Percentiles rank a stretch among this genome's conserved stretches.
Evolutionary conservation across 2,113 vertebrate species (phyloP).

Genomic region (Stigmatopora argus): DNA sequence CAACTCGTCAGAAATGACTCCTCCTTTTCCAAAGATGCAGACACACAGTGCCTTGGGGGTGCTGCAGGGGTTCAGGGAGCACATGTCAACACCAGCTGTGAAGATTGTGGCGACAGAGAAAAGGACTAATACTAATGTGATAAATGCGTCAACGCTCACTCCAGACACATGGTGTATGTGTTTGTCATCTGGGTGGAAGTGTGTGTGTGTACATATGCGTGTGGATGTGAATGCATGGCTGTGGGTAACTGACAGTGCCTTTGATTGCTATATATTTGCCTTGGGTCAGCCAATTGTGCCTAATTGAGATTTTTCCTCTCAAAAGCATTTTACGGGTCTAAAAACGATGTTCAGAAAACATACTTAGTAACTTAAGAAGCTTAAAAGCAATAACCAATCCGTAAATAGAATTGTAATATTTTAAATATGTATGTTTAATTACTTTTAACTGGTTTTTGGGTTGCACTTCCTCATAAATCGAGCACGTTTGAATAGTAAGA

Average conservation of each 20-base stretch:
- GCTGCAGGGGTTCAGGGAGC: slow-evolving; percentile 46
- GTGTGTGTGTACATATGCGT: neutral
- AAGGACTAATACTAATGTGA: slow-evolving; percentile 74
- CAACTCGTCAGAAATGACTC: slow-evolving; percentile 26
- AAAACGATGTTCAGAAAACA: neutral
- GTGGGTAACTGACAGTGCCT: neutral
- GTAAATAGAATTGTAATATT: neutral
- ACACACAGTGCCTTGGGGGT: slow-evolving; percentile 44
- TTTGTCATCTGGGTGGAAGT: slow-evolving; percentile 24
- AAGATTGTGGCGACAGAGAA: slow-evolving; percentile 63
- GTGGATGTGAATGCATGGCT: too few species aligned
- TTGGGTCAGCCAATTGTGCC: slow-evolving; percentile 19
- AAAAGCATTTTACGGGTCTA: slow-evolving; percentile 13
- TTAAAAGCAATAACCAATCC: neutral
- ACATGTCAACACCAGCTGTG: slow-evolving; percentile 64
- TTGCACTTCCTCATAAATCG: too few species aligned
- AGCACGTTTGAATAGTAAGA: too few species aligned
- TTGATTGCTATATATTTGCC: slow-evolving; percentile 22
- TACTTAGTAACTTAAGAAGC: neutral
- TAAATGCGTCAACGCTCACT: slow-evolving; percentile 70
- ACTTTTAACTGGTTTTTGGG: too few species aligned
- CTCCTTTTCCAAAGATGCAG: slow-evolving; percentile 7
- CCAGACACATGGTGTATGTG: slow-evolving; percentile 42
- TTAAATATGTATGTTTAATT: too few species aligned
- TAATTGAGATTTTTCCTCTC: slow-evolving; percentile 23